phyloP scores from a whole-genome alignment of 2,113 vertebrate species.

The chimpanzee (Pan troglodytes) region DNA sequence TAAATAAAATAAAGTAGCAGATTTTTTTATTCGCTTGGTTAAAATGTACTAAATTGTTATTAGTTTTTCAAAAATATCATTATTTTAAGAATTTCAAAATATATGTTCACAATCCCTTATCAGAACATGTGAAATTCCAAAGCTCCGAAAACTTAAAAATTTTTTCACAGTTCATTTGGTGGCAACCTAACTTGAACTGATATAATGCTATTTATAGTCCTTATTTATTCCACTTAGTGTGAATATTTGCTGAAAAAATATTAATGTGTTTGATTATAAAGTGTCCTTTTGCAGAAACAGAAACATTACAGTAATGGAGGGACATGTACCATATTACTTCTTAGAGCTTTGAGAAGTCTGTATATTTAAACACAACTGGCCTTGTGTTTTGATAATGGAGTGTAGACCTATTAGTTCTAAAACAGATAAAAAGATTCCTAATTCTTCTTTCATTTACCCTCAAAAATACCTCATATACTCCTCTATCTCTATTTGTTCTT shows the following conservation, averaged over 20 bases:
- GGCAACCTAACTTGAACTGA: neutral
- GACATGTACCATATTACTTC: neutral
- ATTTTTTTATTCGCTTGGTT: neutral
- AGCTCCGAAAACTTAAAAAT: neutral
- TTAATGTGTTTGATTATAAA: neutral
- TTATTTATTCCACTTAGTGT: neutral
- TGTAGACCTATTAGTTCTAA: neutral
- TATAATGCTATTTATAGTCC: neutral
- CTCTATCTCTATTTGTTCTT: neutral
- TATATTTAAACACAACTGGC: neutral
- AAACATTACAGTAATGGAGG: neutral
- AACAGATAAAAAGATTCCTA: conserved; percentile 7
- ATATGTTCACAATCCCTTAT: neutral
- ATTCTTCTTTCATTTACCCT: neutral
- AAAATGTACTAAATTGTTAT: neutral
- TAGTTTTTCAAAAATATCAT: neutral
- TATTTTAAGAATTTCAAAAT: conserved; percentile 59
- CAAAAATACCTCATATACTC: conserved; percentile 20
- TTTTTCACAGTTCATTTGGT: neutral
- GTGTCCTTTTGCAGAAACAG: neutral
- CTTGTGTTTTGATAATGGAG: conserved; percentile 3
- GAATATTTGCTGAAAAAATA: neutral
- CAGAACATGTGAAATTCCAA: conserved; percentile 5
- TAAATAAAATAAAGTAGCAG: neutral
- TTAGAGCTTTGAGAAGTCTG: neutral